Evolutionary conservation across 2,113 vertebrate genomes (phyloP), one percentile per base, ranked within the genome.

Genomic region (Choloepus hoffmanni): DNA sequence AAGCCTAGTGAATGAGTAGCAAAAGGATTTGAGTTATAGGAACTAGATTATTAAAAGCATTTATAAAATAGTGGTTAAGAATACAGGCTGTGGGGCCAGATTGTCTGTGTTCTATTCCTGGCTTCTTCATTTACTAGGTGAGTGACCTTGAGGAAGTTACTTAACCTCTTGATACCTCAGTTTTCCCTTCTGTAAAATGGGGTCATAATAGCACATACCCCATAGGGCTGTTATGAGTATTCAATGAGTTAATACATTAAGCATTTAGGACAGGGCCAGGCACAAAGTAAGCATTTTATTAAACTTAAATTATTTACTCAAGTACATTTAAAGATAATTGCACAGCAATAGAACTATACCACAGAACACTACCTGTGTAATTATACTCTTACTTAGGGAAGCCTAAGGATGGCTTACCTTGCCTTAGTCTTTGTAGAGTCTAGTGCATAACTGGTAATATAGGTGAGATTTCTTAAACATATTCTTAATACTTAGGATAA

Each of bases 221-320:
- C 18, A 3, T 26, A 45, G 50, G 18, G 9, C 18, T 55, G 2
- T 68, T 78, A 16, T 55, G 68, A 77, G 10, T n/a, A 83, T 43
- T 90, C 23, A 70, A 0, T 85, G 55, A 50, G 33, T 70, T 89
- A 79, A 45, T 60, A 55, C 48, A 18, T 55, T 58, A 7, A 90
- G 13, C 43, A 36, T 26, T 72, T 60, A 76, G 36, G 19, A 73
- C 36, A 62, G n/a, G 26, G 23, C 23, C 4, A 77, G 62, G 55
- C 36, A 23, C 19, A 65, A 62, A 36, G n/a, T 48, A 93, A 93
- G 4, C 7, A 73, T 43, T 68, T 90, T 67, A 73, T 78, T 62
- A 88, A 92, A 43, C 18, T 79, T 55, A 92, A 79, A 55, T 76
- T 50, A 21, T 43, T 95, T 72, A 40, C 78, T 88, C 50, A 53